A percentile compares a stretch with the other conserved stretches of the same genome.
Conservation (phyloP, 2,113 vertebrate genomes). For the Anguilla japonica region DNA sequence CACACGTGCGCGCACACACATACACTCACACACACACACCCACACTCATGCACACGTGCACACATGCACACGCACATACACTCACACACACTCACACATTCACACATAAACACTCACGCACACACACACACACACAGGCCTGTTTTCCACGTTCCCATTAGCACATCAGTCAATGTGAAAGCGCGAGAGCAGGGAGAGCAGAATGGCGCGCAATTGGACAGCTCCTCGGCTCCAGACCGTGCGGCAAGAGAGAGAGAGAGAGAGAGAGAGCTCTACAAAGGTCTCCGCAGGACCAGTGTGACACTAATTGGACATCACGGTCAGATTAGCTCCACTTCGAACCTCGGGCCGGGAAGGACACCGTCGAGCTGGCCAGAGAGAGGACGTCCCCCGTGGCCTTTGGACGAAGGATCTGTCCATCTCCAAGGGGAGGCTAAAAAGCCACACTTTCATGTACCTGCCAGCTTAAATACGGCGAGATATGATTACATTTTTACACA, state of each 20-base stretch:
- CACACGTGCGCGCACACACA: neutral
- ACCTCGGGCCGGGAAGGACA: constrained; percentile 55
- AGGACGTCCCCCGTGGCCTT: constrained; percentile 13
- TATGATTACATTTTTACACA: neutral
- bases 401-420: too few species aligned
- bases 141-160: neutral
- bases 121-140: neutral
- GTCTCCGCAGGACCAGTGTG: too few species aligned
- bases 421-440: too few species aligned
- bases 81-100: neutral
- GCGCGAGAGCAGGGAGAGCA: neutral
- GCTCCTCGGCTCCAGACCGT: neutral
- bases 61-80: too few species aligned
- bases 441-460: too few species aligned
- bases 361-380: constrained; percentile 53
- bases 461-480: too few species aligned
- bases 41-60: neutral
- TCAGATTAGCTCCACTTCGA: constrained; percentile 45
- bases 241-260: too few species aligned
- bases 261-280: neutral
- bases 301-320: constrained; percentile 17
- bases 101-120: neutral
- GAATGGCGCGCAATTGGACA: neutral
- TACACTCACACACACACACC: neutral
- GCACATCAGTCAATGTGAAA: neutral